Evolutionary conservation across 2,113 vertebrate species (phyloP).

Genomic region (Pygoscelis adeliae): DNA sequence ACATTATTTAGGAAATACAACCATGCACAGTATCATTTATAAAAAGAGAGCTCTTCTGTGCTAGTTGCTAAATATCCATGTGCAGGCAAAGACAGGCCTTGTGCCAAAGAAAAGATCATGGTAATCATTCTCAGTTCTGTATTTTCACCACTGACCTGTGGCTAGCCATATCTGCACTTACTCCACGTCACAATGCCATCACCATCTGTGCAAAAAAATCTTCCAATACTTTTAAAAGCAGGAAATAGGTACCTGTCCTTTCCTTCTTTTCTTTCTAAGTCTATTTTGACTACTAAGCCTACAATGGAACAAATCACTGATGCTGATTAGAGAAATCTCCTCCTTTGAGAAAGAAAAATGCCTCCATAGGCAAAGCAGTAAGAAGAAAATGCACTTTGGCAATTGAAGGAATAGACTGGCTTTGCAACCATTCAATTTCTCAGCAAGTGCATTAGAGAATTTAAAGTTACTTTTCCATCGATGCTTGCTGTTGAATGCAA

Average conservation of each 20-base stretch:
- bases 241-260: not conserved
- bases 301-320: not conserved
- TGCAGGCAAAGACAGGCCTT: not conserved
- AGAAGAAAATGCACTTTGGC: not conserved
- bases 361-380: not conserved
- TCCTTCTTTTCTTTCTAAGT: not conserved
- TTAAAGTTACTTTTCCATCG: not conserved
- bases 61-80: not conserved
- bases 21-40: not conserved
- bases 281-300: not conserved
- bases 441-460: not conserved
- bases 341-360: not conserved
- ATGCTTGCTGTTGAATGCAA: not conserved
- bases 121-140: not conserved
- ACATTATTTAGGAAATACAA: not conserved
- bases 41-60: not conserved
- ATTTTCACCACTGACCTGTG: not conserved
- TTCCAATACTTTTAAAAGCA: not conserved
- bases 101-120: not conserved
- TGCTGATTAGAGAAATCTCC: not conserved
- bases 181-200: not conserved
- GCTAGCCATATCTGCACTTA: not conserved
- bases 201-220: not conserved
- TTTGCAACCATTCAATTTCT: not conserved
- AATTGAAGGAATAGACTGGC: not conserved